Conservation (phyloP, 2,113 vertebrate species). For the Cephalopholis sonnerati region DNA sequence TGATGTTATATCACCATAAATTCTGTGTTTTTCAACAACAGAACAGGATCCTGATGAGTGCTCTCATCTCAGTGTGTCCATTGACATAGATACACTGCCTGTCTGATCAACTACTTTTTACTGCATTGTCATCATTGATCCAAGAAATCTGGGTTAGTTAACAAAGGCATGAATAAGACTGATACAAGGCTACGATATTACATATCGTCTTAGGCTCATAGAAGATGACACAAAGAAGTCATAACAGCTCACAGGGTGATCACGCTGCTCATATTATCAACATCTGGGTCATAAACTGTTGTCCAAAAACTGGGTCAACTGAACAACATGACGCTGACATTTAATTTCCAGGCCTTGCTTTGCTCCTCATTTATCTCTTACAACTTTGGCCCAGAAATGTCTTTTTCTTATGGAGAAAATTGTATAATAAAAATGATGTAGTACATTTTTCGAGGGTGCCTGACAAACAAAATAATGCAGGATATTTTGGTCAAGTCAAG, state of each 20-base stretch:
- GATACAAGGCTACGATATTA: not conserved
- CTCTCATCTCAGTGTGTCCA: not conserved
- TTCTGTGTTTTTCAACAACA: constrained; percentile 15
- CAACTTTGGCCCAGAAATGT: constrained; percentile 5
- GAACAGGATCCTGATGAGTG: not conserved
- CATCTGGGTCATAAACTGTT: constrained; percentile 13
- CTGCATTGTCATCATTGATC: not conserved
- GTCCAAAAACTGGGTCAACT: constrained; percentile 39
- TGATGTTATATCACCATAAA: constrained; percentile 28
- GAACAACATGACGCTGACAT: constrained; percentile 20
- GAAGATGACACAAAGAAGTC: constrained; percentile 1
- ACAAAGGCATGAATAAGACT: not conserved
- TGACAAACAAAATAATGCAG: not conserved
- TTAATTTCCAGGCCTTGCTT: not conserved
- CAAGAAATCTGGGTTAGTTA: not conserved
- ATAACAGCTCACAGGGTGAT: not conserved
- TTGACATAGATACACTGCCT: constrained; percentile 10
- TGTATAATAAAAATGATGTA: not conserved
- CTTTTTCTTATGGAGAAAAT: not conserved
- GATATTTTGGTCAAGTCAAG: not conserved
- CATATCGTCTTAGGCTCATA: not conserved
- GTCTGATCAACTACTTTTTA: not conserved
- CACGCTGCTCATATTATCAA: not conserved
- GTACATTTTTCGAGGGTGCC: not conserved
- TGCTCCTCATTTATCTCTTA: constrained; percentile 3